These are phyloP conservation scores for Speoplatyrhinus poulsoni DNA, from an alignment of 2,113 vertebrate genomes.

Conservation along the genomic window DNA sequence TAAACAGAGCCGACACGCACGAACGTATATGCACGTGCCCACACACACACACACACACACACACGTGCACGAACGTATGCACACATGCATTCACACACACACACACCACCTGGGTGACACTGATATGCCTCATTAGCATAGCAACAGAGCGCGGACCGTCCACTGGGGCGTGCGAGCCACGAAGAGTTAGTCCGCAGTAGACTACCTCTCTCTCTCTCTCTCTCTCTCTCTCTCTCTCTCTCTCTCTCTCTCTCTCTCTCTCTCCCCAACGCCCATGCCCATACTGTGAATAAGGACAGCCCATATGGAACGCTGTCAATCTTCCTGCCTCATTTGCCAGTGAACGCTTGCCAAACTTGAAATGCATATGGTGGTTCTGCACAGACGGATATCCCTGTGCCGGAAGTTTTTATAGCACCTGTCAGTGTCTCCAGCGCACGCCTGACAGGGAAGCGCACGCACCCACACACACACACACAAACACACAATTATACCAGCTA, in stretches of 20 bases:
- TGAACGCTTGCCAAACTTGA: conserved; percentile 29
- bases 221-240: neutral
- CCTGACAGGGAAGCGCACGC: neutral
- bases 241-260: neutral
- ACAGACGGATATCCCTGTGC: conserved; percentile 53
- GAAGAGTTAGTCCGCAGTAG: no score
- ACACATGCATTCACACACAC: neutral
- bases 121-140: conserved; percentile 69
- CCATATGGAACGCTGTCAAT: conserved; percentile 54
- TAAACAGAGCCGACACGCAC: conserved; percentile 21
- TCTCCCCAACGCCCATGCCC: conserved; percentile 3
- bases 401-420: conserved; percentile 51
- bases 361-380: conserved; percentile 49
- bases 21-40: neutral
- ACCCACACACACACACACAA: conserved; percentile 7
- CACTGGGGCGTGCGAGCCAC: conserved; percentile 38
- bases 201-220: neutral
- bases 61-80: neutral
- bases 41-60: neutral
- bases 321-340: conserved; percentile 39
- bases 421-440: conserved; percentile 40
- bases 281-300: conserved; percentile 13
- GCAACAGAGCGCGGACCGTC: conserved; percentile 64
- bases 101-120: conserved; percentile 34
- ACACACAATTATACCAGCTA: neutral